These are phyloP conservation scores for Temnothorax rugatulus DNA, from an alignment of 2,888 invertebrate genomes.

Conservation along the genomic window DNA sequence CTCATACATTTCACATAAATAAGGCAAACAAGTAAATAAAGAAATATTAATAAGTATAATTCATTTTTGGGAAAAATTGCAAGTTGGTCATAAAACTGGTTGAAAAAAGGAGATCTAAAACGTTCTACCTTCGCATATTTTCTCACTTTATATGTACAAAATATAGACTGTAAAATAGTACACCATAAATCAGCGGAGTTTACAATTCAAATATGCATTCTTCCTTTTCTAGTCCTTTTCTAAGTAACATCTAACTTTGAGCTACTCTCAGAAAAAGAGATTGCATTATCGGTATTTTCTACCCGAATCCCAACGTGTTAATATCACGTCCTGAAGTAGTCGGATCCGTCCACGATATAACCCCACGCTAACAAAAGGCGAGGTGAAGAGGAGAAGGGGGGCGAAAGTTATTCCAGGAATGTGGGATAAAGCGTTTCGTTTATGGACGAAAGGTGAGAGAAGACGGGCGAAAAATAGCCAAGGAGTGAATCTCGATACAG, in stretches of 20 bases:
- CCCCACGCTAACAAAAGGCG: conserved; percentile 16
- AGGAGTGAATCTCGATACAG: conserved; percentile 13
- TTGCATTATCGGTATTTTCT: background rate
- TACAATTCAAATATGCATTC: background rate
- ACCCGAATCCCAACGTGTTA: background rate
- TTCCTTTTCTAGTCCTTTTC: background rate
- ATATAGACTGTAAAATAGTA: background rate
- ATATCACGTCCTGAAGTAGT: conserved; percentile 5
- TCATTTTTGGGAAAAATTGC: background rate
- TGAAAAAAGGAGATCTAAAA: background rate
- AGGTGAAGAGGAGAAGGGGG: too few relatives aligned
- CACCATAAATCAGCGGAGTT: background rate
- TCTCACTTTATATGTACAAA: background rate
- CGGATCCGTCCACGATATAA: background rate
- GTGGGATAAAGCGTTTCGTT: background rate
- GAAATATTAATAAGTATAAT: background rate
- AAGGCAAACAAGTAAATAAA: background rate
- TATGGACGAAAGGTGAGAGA: background rate
- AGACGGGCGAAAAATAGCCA: background rate
- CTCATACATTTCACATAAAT: background rate
- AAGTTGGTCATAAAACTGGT: background rate
- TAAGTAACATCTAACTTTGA: background rate
- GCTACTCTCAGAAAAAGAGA: too few relatives aligned
- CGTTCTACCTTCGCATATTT: background rate
- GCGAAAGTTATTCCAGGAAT: conserved; percentile 23